Conservation (phyloP, 2,113 vertebrate species). For the Rhineura floridana region DNA sequence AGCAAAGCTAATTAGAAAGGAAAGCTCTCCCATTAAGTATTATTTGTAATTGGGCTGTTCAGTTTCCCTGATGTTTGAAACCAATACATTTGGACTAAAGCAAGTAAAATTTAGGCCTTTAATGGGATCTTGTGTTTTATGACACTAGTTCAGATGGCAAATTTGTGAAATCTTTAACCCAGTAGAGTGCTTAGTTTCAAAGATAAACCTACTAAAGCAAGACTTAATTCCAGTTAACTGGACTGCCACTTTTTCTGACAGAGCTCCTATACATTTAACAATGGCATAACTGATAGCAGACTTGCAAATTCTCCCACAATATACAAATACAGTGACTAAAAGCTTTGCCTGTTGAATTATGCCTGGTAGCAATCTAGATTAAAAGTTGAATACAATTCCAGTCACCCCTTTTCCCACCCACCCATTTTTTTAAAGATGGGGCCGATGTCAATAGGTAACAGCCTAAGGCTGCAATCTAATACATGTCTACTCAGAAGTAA, state of each 20-base stretch:
- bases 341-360: neutral
- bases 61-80: neutral
- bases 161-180: neutral
- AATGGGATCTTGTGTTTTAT: neutral
- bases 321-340: neutral
- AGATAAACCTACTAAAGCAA: neutral
- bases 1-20: constrained; percentile 7
- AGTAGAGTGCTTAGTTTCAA: neutral
- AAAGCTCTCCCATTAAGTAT: neutral
- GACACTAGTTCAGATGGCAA: neutral
- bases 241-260: neutral
- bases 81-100: neutral
- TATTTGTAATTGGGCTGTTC: neutral
- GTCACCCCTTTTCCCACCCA: too few species aligned
- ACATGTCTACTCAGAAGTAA: too few species aligned
- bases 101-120: neutral
- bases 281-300: neutral
- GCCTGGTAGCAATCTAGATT: neutral
- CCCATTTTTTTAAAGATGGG: neutral
- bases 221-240: neutral
- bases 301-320: too few species aligned
- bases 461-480: too few species aligned
- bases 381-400: neutral
- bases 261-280: neutral
- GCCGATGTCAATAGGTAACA: too few species aligned